These are phyloP conservation scores for Ibycter americanus DNA, from an alignment of 2,797 vertebrate species.

Conservation along the genomic window DNA sequence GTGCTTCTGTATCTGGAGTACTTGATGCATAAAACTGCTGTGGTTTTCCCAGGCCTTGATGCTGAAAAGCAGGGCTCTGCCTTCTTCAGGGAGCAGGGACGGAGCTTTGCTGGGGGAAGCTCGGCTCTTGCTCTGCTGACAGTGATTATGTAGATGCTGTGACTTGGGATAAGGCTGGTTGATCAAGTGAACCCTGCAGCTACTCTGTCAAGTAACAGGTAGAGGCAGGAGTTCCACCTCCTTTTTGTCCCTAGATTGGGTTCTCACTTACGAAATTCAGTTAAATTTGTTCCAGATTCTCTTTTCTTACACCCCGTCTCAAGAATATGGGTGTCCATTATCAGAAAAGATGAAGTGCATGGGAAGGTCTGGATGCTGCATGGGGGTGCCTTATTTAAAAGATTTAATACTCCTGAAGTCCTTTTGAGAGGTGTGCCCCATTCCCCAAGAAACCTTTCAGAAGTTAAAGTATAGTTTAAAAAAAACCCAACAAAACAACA, in stretches of 20 bases:
- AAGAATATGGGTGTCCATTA: not conserved
- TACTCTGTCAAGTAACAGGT: not conserved
- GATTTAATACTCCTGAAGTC: not conserved
- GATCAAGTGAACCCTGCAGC: not conserved
- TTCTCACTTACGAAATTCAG: not conserved
- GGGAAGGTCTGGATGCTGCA: not conserved
- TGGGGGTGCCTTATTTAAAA: not conserved
- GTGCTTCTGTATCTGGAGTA: not conserved
- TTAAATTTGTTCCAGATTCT: not conserved
- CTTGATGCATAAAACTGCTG: accelerated
- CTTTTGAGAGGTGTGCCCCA: not conserved
- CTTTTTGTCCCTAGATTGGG: not conserved
- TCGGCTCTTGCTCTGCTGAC: not conserved
- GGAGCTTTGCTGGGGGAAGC: accelerated
- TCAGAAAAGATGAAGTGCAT: not conserved
- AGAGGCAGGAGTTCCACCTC: not conserved
- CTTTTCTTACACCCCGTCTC: not conserved
- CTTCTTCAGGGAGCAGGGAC: not conserved
- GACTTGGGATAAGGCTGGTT: not conserved
- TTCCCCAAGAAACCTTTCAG: not conserved
- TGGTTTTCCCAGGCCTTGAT: not conserved
- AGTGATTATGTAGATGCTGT: not conserved
- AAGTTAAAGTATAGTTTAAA: not conserved
- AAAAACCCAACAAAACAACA: not conserved
- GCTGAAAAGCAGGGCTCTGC: not conserved